phyloP scores from a whole-genome alignment of 2,888 invertebrate genomes.

The Saturnia japonica region DNA sequence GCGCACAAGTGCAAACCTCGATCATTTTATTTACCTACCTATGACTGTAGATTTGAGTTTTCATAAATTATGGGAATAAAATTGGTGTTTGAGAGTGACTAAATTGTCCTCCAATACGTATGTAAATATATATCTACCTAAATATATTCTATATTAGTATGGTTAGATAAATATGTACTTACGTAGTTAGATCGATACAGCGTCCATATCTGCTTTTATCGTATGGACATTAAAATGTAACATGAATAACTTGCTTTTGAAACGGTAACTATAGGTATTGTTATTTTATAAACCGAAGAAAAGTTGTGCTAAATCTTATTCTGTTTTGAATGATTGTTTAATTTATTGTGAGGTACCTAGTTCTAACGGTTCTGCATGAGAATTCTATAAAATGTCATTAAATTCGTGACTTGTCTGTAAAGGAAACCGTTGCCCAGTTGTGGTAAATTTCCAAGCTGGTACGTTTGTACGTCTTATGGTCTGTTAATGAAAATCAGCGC shows the following conservation, averaged over 20 bases:
- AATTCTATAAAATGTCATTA: background rate
- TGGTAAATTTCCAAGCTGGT: background rate
- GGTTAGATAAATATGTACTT: constrained; percentile 37
- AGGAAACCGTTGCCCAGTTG: background rate
- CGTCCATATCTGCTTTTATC: constrained; percentile 68
- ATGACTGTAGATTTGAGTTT: too few relatives aligned
- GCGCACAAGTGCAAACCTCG: too few relatives aligned
- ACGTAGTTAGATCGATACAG: constrained; percentile 58
- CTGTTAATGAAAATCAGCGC: too few relatives aligned
- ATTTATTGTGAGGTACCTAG: background rate
- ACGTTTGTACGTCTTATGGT: too few relatives aligned
- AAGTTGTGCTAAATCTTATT: constrained; percentile 24
- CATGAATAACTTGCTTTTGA: constrained; percentile 58
- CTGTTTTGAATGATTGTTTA: background rate
- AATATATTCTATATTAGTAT: constrained; percentile 9
- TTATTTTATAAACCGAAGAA: constrained; percentile 48
- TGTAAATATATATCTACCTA: background rate
- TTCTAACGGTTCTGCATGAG: background rate
- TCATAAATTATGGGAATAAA: too few relatives aligned
- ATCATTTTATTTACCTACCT: too few relatives aligned
- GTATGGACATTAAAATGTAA: constrained; percentile 67
- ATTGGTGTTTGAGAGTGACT: too few relatives aligned
- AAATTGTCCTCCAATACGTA: background rate
- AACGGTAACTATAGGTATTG: constrained; percentile 50
- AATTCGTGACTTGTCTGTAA: background rate